These are phyloP conservation scores for Patella ulyssiponensis DNA, from an alignment of 2,888 invertebrate species.

Conservation along the genomic window DNA sequence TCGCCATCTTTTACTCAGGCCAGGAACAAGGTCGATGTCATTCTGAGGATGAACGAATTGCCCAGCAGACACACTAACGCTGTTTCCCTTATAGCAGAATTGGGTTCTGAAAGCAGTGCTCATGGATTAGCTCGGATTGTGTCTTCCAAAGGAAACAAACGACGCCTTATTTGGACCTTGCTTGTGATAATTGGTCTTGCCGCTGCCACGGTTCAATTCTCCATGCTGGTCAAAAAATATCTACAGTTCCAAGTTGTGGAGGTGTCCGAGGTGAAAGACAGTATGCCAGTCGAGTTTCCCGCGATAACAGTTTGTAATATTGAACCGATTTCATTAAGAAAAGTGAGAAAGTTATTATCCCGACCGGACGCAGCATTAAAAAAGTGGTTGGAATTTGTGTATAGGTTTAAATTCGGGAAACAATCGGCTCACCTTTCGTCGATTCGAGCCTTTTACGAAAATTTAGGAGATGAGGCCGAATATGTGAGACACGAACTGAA, in stretches of 20 bases:
- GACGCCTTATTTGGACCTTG: conserved; percentile 57
- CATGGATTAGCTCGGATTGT: conserved; percentile 61
- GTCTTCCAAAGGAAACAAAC: conserved; percentile 47
- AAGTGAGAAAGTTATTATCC: conserved; percentile 42
- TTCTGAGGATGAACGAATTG: background rate
- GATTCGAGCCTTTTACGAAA: conserved; percentile 59
- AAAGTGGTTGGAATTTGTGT: conserved; percentile 48
- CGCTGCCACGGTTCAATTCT: conserved; percentile 57
- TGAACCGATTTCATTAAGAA: conserved; percentile 57
- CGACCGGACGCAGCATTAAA: conserved; percentile 31
- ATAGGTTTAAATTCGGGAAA: conserved; percentile 47
- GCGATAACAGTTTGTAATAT: conserved; percentile 63
- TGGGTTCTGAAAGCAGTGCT: conserved; percentile 60
- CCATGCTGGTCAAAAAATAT: conserved; percentile 55
- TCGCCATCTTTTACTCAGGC: no score
- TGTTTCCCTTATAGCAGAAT: conserved; percentile 51
- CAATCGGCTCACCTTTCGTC: conserved; percentile 50
- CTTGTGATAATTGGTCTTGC: conserved; percentile 58
- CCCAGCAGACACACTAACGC: conserved; percentile 22
- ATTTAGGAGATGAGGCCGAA: conserved; percentile 51
- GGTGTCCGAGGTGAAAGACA: conserved; percentile 58
- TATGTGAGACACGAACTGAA: conserved; percentile 51
- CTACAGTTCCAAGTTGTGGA: conserved; percentile 55
- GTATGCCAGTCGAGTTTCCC: conserved; percentile 60
- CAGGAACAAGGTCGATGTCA: background rate